Evolutionary conservation across 2,797 vertebrate genomes (phyloP).

Genomic region (Enteromius paludinosus): DNA sequence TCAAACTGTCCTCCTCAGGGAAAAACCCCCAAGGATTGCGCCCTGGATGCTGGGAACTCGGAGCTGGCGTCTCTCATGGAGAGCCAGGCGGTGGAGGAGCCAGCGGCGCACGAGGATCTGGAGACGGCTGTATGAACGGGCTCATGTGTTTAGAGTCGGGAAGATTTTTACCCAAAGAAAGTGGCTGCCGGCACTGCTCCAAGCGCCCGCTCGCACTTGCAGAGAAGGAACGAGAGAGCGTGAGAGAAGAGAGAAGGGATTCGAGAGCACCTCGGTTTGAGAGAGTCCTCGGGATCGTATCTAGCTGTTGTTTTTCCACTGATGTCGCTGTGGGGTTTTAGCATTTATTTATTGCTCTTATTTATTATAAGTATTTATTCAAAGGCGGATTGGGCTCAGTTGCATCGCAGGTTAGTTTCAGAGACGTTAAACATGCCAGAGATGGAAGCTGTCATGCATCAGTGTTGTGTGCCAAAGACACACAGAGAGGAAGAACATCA

Average conservation of each 20-base stretch:
- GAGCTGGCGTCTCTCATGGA: conserved; percentile 89
- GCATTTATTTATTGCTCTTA: conserved; percentile 69
- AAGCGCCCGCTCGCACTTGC: conserved; percentile 44
- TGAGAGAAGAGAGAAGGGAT: conserved; percentile 18
- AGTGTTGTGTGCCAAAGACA: conserved; percentile 39
- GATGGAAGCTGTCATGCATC: neutral
- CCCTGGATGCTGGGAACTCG: conserved; percentile 87
- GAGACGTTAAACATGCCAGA: conserved; percentile 13
- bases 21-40: conserved; percentile 89
- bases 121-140: conserved; percentile 94
- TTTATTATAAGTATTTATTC: conserved; percentile 78
- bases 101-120: conserved; percentile 86
- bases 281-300: conserved; percentile 30
- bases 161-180: conserved; percentile 27
- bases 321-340: conserved; percentile 49
- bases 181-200: conserved; percentile 35
- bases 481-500: neutral
- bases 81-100: conserved; percentile 77
- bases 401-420: conserved; percentile 28
- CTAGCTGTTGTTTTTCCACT: conserved; percentile 48
- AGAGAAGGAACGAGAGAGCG: conserved; percentile 45
- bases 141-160: neutral
- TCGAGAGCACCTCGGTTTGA: conserved; percentile 39
- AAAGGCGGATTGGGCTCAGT: conserved; percentile 59
- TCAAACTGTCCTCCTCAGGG: conserved; percentile 75